phyloP scores from a whole-genome alignment of 2,113 vertebrate genomes.

The Ptyas mucosa region DNA sequence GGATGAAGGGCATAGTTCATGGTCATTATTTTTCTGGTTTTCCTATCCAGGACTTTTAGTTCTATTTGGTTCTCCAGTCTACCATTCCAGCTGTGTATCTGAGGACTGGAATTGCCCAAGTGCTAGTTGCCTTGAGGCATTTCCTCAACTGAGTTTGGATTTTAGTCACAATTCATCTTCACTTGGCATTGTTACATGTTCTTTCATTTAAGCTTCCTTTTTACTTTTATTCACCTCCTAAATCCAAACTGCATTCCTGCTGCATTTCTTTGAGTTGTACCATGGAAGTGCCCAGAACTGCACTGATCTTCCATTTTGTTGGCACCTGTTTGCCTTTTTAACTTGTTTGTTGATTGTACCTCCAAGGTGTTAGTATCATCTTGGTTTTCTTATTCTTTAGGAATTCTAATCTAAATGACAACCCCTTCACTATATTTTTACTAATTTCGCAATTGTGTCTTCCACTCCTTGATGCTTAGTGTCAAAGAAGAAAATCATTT shows the following conservation, averaged over 20 bases:
- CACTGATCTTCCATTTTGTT: not conserved
- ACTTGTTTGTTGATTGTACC: not conserved
- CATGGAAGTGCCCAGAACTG: not conserved
- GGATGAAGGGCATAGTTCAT: not conserved
- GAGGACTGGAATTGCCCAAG: not conserved
- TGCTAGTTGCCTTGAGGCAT: not conserved
- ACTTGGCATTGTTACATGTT: not conserved
- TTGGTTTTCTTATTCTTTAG: not conserved
- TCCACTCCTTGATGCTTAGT: not conserved
- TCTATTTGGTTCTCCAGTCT: not conserved
- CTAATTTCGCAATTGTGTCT: not conserved
- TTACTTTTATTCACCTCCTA: not conserved
- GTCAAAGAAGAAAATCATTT: not conserved
- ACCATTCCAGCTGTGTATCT: not conserved
- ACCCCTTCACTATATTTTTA: not conserved
- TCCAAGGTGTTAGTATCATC: not conserved
- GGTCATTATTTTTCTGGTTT: not conserved
- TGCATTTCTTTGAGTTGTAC: not conserved
- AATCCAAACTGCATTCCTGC: not conserved
- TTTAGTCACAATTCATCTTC: not conserved
- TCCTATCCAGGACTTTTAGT: not conserved
- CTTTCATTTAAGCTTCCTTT: not conserved
- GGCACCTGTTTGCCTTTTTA: not conserved
- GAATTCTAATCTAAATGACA: not conserved
- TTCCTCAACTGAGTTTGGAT: not conserved